Percentiles rank a stretch among this genome's conserved stretches.
Evolutionary conservation across 2,113 vertebrate species (phyloP).

Genomic region (Saimiri boliviensis): DNA sequence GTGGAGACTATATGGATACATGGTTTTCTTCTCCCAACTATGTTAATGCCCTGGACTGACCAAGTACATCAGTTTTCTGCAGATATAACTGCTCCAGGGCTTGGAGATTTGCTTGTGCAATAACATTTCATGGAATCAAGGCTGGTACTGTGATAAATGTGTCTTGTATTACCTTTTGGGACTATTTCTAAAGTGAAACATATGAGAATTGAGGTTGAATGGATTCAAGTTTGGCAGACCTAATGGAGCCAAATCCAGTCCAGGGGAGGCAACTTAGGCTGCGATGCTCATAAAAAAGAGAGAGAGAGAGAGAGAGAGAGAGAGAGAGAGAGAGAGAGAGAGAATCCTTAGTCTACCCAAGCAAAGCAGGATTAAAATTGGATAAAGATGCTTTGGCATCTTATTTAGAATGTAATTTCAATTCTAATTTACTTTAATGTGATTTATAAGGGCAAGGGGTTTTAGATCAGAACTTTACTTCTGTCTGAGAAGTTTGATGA

Average conservation of each 20-base stretch:
- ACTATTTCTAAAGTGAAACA: background rate
- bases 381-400: background rate
- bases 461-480: background rate
- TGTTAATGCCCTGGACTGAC: background rate
- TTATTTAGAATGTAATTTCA: conserved; percentile 20
- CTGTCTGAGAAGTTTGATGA: conserved; percentile 11
- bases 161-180: background rate
- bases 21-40: background rate
- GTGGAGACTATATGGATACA: background rate
- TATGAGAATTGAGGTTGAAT: background rate
- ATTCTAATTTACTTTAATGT: conserved; percentile 13
- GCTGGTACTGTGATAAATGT: background rate
- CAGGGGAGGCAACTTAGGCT: background rate
- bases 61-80: background rate
- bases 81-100: background rate
- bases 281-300: background rate
- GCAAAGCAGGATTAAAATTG: background rate
- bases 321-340: background rate
- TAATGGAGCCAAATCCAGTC: background rate
- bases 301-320: background rate
- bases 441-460: background rate
- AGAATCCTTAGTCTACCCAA: conserved; percentile 6
- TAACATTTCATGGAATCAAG: background rate
- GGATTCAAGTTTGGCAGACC: conserved; percentile 31
- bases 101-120: conserved; percentile 26